A percentile compares a stretch with the other conserved stretches of the same genome.
Conservation (phyloP, 2,113 vertebrate genomes). For the Camelus bactrianus region DNA sequence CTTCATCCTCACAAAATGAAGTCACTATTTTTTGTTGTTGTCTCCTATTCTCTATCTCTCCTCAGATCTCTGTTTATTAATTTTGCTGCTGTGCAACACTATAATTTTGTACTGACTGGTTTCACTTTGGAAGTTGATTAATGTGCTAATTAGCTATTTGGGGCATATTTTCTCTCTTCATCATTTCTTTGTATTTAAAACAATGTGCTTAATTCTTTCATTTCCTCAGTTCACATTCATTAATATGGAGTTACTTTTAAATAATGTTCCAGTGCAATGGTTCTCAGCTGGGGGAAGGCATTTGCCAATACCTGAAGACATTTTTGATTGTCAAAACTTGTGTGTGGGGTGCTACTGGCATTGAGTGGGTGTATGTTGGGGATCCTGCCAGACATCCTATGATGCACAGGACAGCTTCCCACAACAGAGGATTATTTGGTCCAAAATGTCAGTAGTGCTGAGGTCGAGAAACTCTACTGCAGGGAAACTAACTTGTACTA, state of each 20-base stretch:
- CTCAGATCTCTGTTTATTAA: not conserved
- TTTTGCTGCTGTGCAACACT: not conserved
- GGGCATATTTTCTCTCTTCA: not conserved
- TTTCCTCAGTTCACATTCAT: not conserved
- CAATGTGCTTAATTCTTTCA: not conserved
- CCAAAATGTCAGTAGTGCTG: not conserved
- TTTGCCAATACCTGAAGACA: not conserved
- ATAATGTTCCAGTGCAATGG: not conserved
- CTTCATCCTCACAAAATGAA: not conserved
- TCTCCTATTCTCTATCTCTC: not conserved
- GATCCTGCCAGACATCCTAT: not conserved
- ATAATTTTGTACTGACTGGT: not conserved
- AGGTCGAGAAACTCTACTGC: not conserved
- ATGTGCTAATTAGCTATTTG: not conserved
- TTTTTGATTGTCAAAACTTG: not conserved
- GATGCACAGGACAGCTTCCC: not conserved
- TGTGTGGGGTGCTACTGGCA: not conserved
- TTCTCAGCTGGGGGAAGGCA: not conserved
- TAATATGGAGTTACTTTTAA: not conserved
- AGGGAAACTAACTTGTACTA: not conserved
- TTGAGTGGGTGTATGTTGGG: not conserved
- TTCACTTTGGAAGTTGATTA: not conserved
- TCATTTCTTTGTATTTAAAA: conserved; percentile 36
- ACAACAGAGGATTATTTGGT: not conserved
- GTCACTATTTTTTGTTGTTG: not conserved